Evolutionary conservation across 2,113 vertebrate species (phyloP).

Genomic region (Dicentrarchus labrax): DNA sequence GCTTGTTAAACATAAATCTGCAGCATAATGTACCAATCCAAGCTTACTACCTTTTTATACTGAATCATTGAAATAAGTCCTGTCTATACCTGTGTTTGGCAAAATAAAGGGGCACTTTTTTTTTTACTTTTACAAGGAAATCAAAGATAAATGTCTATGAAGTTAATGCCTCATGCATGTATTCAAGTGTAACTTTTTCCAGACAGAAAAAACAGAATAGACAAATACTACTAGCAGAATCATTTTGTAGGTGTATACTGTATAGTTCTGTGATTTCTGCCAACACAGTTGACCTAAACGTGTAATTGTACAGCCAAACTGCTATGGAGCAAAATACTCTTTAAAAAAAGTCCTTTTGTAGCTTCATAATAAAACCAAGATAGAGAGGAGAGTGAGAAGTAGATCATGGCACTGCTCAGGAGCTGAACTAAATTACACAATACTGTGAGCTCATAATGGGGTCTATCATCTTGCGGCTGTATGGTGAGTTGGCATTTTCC

Average conservation of each 20-base stretch:
- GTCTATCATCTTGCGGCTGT: not conserved
- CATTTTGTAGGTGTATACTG: not conserved
- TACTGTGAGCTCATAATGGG: slow-evolving; percentile 16
- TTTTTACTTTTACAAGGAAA: not conserved
- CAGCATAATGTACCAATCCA: not conserved
- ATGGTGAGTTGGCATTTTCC: slow-evolving; percentile 3
- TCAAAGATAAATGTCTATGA: not conserved
- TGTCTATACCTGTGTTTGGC: not conserved
- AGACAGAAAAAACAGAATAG: not conserved
- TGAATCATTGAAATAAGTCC: not conserved
- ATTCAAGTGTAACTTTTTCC: too few relatives aligned
- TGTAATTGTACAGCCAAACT: not conserved
- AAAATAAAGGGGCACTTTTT: not conserved
- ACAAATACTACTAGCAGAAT: not conserved
- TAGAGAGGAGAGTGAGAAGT: not conserved
- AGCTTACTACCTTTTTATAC: not conserved
- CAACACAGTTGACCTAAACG: not conserved
- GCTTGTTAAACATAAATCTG: not conserved
- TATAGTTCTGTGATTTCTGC: not conserved
- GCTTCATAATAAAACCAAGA: not conserved
- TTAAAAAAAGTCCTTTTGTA: not conserved
- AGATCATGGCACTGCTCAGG: not conserved
- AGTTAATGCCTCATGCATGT: not conserved
- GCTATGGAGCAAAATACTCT: not conserved
- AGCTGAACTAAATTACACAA: not conserved